Evolutionary conservation across 2,113 vertebrate genomes (phyloP), one percentile per base, ranked within the genome.

Genomic region (Thinocorus orbignyianus): DNA sequence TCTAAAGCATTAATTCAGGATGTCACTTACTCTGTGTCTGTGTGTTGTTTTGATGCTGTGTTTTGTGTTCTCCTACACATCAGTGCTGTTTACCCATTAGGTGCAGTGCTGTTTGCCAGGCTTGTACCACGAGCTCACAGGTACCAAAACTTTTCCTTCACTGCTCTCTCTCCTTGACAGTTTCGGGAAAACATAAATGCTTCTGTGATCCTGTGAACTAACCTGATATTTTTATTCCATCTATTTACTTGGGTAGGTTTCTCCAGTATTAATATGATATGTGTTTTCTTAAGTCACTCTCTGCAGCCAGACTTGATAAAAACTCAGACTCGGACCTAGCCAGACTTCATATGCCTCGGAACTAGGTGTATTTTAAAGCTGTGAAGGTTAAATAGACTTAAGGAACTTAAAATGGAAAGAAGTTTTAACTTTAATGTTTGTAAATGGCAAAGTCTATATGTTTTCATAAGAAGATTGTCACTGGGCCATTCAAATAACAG

Each of bases 41-140:
- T 52, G 37, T 24, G 10, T 62, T 7, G 1, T 61, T 71, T 70
- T 33, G 26, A 35, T 79, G 37, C 57, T 48, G 8, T 17, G 1
- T 72, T 82, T 81, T 79, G 19, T 4, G 0, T 77, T 83, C 28
- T 60, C 12, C 24, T 76, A 19, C 6, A 7, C 6, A 1, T 46
- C 52, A 65, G 12, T 91, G 51, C 42, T 17, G 0, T 49, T 90
- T 54, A 24, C 22, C 42, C 2, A 0, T 37, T 37, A 10, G n/a
- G 16, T 87, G 58, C 35, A 28, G 61, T 60, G 42, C 35, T 76
- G 24, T 85, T 68, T 90, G 42, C 58, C 42, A 66, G 30, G 16
- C 33, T 18, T 69, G 33, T 72, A 39, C 84, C 65, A 23, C 0
- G 0, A 61, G 26, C 35, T 68, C 0, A 0, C 35, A 11, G 24